Conservation (phyloP, 2,113 vertebrate genomes). For the Phodopus roborovskii region DNA sequence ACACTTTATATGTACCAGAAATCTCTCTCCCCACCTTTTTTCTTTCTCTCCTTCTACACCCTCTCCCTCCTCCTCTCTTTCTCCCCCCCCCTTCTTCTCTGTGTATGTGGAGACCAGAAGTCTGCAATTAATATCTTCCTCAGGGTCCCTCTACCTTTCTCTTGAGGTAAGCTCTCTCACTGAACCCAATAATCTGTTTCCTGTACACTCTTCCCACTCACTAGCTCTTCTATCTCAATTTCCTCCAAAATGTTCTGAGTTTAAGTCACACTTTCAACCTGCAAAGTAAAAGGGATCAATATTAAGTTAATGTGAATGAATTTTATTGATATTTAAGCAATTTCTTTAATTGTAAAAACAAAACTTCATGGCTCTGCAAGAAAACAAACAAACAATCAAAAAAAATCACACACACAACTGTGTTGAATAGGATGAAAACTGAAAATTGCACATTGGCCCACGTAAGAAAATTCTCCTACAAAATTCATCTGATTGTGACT, state of each 20-base stretch:
- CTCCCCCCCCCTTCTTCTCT: too few species aligned
- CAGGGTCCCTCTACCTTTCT: neutral
- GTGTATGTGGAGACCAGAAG: neutral
- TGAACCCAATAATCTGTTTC: neutral
- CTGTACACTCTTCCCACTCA: neutral
- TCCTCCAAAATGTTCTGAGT: neutral
- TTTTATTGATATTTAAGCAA: neutral
- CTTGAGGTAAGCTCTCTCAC: neutral
- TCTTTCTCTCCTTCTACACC: too few species aligned
- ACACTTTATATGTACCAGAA: neutral
- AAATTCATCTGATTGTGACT: neutral
- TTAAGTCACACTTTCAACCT: neutral
- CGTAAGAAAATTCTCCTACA: neutral
- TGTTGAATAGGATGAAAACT: neutral
- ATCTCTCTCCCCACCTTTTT: too few species aligned
- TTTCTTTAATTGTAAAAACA: constrained; percentile 16
- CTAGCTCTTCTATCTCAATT: neutral
- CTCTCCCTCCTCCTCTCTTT: too few species aligned
- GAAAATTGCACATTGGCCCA: neutral
- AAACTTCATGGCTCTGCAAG: neutral
- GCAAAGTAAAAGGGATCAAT: neutral
- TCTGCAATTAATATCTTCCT: neutral
- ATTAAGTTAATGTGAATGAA: neutral
- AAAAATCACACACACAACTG: neutral
- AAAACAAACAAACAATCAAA: neutral